Evolutionary conservation across 2,113 vertebrate species (phyloP).

Genomic region (Charina bottae): DNA sequence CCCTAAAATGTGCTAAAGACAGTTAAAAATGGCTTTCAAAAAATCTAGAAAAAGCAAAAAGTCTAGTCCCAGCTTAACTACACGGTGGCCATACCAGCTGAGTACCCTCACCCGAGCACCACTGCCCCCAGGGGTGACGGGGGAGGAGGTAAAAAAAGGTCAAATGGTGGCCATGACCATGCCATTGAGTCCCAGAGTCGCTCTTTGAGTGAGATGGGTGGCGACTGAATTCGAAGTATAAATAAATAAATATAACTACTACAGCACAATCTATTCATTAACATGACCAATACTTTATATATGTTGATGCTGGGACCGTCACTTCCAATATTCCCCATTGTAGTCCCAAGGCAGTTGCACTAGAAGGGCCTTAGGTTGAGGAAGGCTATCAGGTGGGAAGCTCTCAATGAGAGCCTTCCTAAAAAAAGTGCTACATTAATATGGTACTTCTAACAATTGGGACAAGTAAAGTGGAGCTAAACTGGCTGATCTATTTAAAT

Average conservation of each 20-base stretch:
- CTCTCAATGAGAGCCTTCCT: neutral
- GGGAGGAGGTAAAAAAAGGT: neutral
- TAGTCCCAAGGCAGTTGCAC: neutral
- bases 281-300: neutral
- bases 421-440: neutral
- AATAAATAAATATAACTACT: neutral
- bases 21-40: neutral
- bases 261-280: neutral
- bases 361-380: neutral
- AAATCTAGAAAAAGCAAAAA: neutral
- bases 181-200: neutral
- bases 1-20: neutral
- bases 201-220: no score
- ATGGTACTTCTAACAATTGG: neutral
- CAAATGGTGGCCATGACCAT: neutral
- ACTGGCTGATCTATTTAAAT: neutral
- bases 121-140: neutral
- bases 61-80: neutral
- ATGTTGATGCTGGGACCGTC: neutral
- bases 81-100: neutral
- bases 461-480: slow-evolving; percentile 21
- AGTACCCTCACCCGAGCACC: neutral
- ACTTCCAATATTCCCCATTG: neutral
- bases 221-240: no score
- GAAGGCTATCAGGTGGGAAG: neutral